Evolutionary conservation across 2,888 invertebrate species (phyloP).

Genomic region (Schizotus pectinicornis): DNA sequence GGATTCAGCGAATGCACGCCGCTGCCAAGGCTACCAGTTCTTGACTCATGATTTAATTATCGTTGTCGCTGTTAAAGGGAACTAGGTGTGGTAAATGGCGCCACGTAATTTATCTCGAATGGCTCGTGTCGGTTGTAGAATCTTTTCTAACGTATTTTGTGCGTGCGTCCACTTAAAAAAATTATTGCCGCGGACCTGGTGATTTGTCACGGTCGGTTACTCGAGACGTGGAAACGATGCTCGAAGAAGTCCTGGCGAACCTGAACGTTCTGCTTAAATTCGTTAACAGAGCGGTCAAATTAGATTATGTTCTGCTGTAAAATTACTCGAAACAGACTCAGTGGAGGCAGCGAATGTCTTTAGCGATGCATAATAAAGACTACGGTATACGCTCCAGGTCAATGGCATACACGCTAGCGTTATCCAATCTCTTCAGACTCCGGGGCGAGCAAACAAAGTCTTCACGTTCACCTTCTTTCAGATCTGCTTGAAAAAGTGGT

Average conservation of each 20-base stretch:
- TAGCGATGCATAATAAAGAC: slow-evolving; percentile 26
- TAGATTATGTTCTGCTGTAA: slow-evolving; percentile 1
- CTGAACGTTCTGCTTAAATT: slow-evolving; percentile 18
- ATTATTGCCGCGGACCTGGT: background rate
- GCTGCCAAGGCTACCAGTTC: too few species aligned
- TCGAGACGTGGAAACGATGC: slow-evolving; percentile 9
- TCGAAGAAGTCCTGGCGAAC: slow-evolving; percentile 8
- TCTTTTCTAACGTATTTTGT: background rate
- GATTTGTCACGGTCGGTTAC: slow-evolving; percentile 13
- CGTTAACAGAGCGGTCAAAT: slow-evolving; percentile 12
- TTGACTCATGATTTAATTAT: too few species aligned
- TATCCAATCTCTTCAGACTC: slow-evolving; percentile 22
- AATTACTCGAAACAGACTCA: slow-evolving; percentile 12
- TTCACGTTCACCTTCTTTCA: slow-evolving; percentile 22
- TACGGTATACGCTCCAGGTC: slow-evolving; percentile 25
- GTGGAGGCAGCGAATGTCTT: slow-evolving; percentile 17
- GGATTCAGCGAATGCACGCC: too few species aligned
- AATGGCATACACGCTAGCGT: slow-evolving; percentile 19
- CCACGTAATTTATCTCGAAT: too few species aligned
- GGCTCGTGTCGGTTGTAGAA: background rate
- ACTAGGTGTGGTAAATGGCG: too few species aligned
- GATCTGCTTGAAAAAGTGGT: slow-evolving; percentile 10
- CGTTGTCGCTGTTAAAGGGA: too few species aligned
- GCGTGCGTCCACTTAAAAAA: slow-evolving; percentile 3
- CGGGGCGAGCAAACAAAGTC: slow-evolving; percentile 19